These are phyloP conservation scores for Malaclemys terrapin DNA, from an alignment of 2,113 vertebrate species.

Conservation along the genomic window DNA sequence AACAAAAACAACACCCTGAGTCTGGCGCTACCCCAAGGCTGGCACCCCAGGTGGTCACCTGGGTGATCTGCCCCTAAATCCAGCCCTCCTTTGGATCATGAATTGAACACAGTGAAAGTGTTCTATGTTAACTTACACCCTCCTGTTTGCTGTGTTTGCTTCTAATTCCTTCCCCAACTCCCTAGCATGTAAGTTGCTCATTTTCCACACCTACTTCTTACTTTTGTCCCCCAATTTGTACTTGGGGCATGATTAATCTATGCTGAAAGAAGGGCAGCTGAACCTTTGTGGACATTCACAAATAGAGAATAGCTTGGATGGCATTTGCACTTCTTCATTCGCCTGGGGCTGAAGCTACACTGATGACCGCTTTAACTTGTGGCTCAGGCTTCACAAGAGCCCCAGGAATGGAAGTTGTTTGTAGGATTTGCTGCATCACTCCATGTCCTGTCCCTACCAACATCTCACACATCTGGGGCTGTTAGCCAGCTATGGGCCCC, in stretches of 20 bases:
- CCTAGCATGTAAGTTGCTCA: background rate
- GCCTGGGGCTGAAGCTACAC: background rate
- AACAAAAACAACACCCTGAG: background rate
- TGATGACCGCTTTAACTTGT: background rate
- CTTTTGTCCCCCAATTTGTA: background rate
- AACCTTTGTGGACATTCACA: background rate
- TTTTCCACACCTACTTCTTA: background rate
- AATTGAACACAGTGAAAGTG: background rate
- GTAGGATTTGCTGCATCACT: background rate
- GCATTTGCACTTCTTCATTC: background rate
- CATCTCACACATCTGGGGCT: background rate
- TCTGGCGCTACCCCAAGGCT: background rate
- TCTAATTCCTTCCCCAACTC: background rate
- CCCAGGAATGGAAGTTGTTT: background rate
- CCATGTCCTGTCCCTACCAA: background rate
- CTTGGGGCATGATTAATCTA: background rate
- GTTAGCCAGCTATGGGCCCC: background rate
- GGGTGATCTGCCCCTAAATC: background rate
- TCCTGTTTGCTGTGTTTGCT: background rate
- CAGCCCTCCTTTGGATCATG: background rate
- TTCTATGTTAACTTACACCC: background rate
- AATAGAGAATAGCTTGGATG: background rate
- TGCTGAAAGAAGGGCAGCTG: background rate
- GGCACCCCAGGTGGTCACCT: background rate
- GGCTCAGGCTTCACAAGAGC: background rate